These are phyloP conservation scores for Columba guinea DNA, from an alignment of 2,797 vertebrate species.

Conservation along the genomic window DNA sequence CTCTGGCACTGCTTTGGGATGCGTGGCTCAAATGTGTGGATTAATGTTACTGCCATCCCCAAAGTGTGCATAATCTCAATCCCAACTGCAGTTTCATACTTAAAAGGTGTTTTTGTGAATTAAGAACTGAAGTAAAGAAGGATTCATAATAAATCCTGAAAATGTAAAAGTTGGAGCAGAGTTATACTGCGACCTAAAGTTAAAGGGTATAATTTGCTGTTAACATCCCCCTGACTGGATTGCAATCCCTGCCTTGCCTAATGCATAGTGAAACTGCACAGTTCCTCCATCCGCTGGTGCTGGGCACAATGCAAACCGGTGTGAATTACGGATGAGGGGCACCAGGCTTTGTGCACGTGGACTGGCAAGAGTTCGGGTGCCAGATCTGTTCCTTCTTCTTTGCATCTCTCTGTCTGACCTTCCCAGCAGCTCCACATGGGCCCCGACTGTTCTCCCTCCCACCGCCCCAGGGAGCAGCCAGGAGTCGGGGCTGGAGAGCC, in stretches of 20 bases:
- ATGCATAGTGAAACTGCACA: neutral
- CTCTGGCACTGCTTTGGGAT: neutral
- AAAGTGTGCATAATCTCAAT: neutral
- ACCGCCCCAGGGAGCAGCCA: neutral
- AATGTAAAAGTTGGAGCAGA: neutral
- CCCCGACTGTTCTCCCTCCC: neutral
- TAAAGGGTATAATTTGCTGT: neutral
- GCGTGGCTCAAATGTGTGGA: neutral
- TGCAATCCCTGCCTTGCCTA: neutral
- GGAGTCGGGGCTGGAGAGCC: fast-evolving
- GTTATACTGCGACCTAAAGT: neutral
- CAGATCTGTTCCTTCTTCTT: neutral
- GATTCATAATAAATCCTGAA: neutral
- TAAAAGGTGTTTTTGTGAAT: neutral
- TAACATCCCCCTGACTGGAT: neutral
- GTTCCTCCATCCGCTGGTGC: neutral
- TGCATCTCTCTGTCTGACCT: neutral
- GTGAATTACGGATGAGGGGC: neutral
- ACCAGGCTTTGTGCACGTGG: fast-evolving
- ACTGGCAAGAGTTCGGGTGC: neutral
- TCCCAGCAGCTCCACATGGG: neutral
- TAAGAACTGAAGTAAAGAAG: neutral
- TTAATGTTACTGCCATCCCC: neutral
- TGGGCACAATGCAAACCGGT: neutral
- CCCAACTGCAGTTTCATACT: neutral